These are phyloP conservation scores for Drosophila demipolita DNA, from an alignment of 2,888 invertebrate species.

Conservation along the genomic window DNA sequence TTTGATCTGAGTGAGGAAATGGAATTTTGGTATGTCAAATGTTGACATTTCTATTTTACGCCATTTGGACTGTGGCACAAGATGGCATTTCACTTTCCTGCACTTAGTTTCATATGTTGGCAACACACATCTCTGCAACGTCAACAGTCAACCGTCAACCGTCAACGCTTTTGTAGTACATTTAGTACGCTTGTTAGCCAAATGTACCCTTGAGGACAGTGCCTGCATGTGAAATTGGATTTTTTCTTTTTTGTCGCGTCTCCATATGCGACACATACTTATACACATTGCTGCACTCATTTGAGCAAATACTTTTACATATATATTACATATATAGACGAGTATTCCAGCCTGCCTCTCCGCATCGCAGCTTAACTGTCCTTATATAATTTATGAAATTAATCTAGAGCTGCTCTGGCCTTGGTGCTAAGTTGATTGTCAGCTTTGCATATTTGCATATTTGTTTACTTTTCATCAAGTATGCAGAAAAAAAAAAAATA, in stretches of 20 bases:
- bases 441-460: constrained; percentile 42
- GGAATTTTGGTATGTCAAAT: constrained; percentile 20
- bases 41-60: constrained; percentile 27
- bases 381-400: constrained; percentile 33
- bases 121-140: constrained; percentile 52
- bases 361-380: constrained; percentile 24
- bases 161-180: constrained; percentile 63
- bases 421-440: constrained; percentile 22
- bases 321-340: no score
- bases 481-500: constrained; percentile 4
- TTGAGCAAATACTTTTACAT: constrained; percentile 12
- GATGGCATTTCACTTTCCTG: constrained; percentile 6
- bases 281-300: constrained; percentile 1
- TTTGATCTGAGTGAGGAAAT: constrained; percentile 4
- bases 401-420: constrained; percentile 7
- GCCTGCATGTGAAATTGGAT: constrained; percentile 34
- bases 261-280: not conserved
- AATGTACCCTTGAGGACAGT: constrained; percentile 73
- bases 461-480: constrained; percentile 9
- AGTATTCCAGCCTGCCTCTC: no score
- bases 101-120: constrained; percentile 23
- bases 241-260: constrained; percentile 13
- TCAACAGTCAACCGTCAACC: constrained; percentile 33
- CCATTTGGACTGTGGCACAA: constrained; percentile 20
- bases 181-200: constrained; percentile 77